Evolutionary conservation across 2,888 invertebrate species (phyloP).

Genomic region (Odontocolon sp.): DNA sequence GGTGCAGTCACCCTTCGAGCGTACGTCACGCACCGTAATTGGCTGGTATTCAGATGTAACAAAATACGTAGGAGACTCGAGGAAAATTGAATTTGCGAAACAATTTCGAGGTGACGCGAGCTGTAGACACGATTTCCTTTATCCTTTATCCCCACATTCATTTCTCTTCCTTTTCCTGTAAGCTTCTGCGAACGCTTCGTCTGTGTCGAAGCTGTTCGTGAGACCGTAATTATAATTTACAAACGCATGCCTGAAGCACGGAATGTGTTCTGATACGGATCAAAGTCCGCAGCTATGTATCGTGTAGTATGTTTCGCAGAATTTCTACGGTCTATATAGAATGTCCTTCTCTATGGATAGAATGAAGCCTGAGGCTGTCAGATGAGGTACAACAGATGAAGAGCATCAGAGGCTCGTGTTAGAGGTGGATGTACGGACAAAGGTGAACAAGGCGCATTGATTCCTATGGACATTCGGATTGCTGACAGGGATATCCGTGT

Average conservation of each 20-base stretch:
- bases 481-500: slow-evolving; percentile 41
- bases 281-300: slow-evolving; percentile 33
- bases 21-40: slow-evolving; percentile 70
- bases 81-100: slow-evolving; percentile 74
- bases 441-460: slow-evolving; percentile 54
- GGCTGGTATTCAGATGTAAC: slow-evolving; percentile 76
- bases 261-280: slow-evolving; percentile 27
- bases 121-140: slow-evolving; percentile 38
- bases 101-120: slow-evolving; percentile 63
- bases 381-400: slow-evolving; percentile 12
- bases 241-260: slow-evolving; percentile 21
- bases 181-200: not conserved
- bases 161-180: not conserved
- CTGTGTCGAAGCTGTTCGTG: not conserved
- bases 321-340: slow-evolving; percentile 19
- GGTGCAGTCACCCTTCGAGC: slow-evolving; percentile 34
- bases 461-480: slow-evolving; percentile 31
- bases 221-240: slow-evolving; percentile 50
- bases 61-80: not conserved
- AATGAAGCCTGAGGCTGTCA: slow-evolving; percentile 47
- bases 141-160: not conserved
- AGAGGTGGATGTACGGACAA: slow-evolving; percentile 37
- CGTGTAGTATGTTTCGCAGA: slow-evolving; percentile 32
- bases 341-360: too few relatives aligned
- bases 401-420: not conserved